phyloP scores from a whole-genome alignment of 2,113 vertebrate genomes.

The Nothobranchius furzeri region DNA sequence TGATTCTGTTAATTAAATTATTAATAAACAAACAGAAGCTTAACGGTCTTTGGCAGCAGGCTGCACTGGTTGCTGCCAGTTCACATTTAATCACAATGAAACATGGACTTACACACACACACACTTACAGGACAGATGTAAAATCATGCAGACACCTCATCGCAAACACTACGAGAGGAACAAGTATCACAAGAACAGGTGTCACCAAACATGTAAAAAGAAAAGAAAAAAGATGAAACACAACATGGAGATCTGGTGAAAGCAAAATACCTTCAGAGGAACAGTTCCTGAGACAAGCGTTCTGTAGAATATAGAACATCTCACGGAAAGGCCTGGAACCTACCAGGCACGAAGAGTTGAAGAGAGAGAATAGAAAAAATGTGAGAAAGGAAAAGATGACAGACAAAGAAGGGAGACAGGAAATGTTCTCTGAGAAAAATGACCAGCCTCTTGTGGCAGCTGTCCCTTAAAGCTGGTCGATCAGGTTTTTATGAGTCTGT shows the following conservation, averaged over 20 bases:
- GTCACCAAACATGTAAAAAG: conserved; percentile 1
- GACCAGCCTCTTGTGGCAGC: no score
- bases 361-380: conserved; percentile 56
- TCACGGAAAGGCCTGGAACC: conserved; percentile 97
- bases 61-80: no score
- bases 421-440: no score
- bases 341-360: conserved; percentile 90
- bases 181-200: conserved; percentile 32
- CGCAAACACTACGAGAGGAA: background rate
- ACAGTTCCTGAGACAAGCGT: conserved; percentile 98
- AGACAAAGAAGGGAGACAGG: conserved; percentile 8
- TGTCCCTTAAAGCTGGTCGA: no score
- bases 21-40: no score
- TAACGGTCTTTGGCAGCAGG: no score
- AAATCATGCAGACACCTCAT: no score
- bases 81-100: no score
- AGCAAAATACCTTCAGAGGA: conserved; percentile 97
- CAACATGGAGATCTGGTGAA: conserved; percentile 8
- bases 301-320: conserved; percentile 99
- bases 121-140: no score
- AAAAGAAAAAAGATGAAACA: conserved; percentile 1
- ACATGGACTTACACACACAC: no score
- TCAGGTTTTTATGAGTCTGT: no score
- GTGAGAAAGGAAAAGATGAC: conserved; percentile 35
- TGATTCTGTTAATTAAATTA: no score